Evolutionary conservation across 2,888 invertebrate species (phyloP).

Genomic region (Euzetes globulus): DNA sequence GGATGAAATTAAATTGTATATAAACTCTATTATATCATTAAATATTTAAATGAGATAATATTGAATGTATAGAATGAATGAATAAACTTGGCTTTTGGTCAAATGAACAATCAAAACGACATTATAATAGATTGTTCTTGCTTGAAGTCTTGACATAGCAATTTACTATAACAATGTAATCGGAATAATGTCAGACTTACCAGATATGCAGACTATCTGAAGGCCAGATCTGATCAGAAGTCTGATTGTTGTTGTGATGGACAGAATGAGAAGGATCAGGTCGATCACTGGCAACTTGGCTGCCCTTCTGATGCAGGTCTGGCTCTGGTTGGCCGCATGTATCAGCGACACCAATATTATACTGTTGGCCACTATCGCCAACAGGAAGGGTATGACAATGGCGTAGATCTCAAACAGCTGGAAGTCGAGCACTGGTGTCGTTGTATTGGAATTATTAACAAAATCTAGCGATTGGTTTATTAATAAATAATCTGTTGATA

Average conservation of each 20-base stretch:
- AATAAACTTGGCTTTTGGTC: no score
- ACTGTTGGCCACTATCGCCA: neutral
- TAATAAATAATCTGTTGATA: no score
- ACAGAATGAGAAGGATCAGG: neutral
- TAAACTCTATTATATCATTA: no score
- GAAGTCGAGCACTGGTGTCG: neutral
- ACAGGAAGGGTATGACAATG: neutral
- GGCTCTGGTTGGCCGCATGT: neutral
- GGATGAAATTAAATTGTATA: no score
- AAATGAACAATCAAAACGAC: no score
- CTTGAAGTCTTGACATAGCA: no score
- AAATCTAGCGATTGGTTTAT: no score
- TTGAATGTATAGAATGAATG: no score
- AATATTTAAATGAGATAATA: no score
- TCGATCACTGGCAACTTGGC: neutral
- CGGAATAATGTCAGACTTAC: neutral
- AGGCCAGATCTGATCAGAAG: constrained; percentile 1
- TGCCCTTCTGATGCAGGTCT: neutral
- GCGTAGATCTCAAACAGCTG: neutral
- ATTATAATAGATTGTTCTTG: no score
- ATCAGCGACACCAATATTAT: neutral
- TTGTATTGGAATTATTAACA: neutral
- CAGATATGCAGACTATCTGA: neutral
- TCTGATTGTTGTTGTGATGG: neutral
- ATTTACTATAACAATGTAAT: no score